Evolutionary conservation across 2,888 invertebrate species (phyloP).

Genomic region (Phlogophora meticulosa): DNA sequence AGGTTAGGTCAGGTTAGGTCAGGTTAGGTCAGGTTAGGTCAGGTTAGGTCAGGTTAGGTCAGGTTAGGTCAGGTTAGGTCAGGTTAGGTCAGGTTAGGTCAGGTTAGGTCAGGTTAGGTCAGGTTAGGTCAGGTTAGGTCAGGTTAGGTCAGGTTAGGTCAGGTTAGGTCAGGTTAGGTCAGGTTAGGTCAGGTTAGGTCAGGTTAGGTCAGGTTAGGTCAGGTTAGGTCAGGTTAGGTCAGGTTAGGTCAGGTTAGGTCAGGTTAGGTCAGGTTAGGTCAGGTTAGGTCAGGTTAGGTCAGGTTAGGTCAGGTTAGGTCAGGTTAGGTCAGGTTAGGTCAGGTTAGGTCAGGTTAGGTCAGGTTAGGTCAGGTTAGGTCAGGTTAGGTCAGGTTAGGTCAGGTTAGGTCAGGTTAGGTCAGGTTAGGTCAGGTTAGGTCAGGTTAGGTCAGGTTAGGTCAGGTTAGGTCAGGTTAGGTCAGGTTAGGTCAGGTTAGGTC

Average conservation of each 20-base stretch:
- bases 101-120: slow-evolving; percentile 31
- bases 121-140: slow-evolving; percentile 35
- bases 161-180: slow-evolving; percentile 37
- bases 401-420: slow-evolving; percentile 46
- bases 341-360: slow-evolving; percentile 42
- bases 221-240: slow-evolving; percentile 48
- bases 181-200: slow-evolving; percentile 24
- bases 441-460: slow-evolving; percentile 54
- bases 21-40: not conserved
- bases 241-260: slow-evolving; percentile 24
- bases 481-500: slow-evolving; percentile 54
- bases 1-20: slow-evolving; percentile 1
- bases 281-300: slow-evolving; percentile 31
- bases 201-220: slow-evolving; percentile 44
- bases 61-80: slow-evolving; percentile 14
- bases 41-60: not conserved
- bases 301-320: slow-evolving; percentile 21
- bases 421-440: slow-evolving; percentile 40
- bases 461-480: slow-evolving; percentile 55
- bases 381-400: slow-evolving; percentile 47
- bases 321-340: slow-evolving; percentile 44
- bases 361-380: slow-evolving; percentile 49
- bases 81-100: slow-evolving; percentile 31
- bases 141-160: slow-evolving; percentile 40
- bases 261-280: slow-evolving; percentile 32